A percentile compares a stretch with the other conserved stretches of the same genome.
phyloP scores from a whole-genome alignment of 2,888 invertebrate genomes.

The Heteromurus nitidus region DNA sequence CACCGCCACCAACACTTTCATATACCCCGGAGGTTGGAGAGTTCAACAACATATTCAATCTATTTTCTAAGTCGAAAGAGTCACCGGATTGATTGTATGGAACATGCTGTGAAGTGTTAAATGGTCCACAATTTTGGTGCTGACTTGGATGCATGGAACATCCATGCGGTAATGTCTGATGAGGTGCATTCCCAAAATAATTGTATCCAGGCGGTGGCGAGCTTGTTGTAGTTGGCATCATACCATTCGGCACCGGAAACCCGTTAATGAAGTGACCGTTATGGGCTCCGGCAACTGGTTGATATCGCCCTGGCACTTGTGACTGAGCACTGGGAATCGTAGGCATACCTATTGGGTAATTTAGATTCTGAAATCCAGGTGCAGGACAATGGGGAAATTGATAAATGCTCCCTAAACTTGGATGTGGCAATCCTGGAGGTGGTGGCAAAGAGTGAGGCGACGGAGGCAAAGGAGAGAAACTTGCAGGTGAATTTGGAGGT shows the following conservation, averaged over 20 bases:
- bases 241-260: constrained; percentile 32
- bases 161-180: background rate
- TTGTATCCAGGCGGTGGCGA: constrained; percentile 53
- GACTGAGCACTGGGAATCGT: background rate
- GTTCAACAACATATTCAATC: constrained; percentile 15
- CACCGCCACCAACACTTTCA: background rate
- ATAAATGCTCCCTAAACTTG: constrained; percentile 41
- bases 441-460: constrained; percentile 41
- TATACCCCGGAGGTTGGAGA: constrained; percentile 14
- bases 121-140: constrained; percentile 29
- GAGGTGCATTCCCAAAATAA: constrained; percentile 29
- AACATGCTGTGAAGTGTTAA: constrained; percentile 30
- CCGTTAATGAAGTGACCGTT: constrained; percentile 37
- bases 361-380: constrained; percentile 52
- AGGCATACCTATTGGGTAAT: constrained; percentile 36
- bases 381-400: constrained; percentile 57
- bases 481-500: constrained; percentile 26
- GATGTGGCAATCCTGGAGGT: constrained; percentile 63
- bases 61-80: constrained; percentile 35
- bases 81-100: constrained; percentile 48
- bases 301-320: constrained; percentile 17
- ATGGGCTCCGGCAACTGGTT: background rate
- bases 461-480: constrained; percentile 26
- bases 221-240: constrained; percentile 3
- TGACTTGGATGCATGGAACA: constrained; percentile 21